A percentile compares a stretch with the other conserved stretches of the same genome.
Evolutionary conservation across 2,797 vertebrate genomes (phyloP).

Genomic region (Cynodonichthys magdalenae): DNA sequence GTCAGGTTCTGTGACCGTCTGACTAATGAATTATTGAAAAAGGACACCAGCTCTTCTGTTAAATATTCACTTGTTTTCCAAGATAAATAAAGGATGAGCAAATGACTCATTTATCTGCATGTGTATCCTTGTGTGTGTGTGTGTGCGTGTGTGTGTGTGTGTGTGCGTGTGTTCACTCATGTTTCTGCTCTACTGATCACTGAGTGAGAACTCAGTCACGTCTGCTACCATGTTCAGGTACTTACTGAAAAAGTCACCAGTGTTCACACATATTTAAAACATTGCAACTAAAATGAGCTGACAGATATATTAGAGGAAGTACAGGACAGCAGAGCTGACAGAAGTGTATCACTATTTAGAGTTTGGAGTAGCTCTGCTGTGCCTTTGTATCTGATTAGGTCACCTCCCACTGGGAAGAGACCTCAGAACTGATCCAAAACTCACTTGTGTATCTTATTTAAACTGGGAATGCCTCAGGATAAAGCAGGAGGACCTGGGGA

Average conservation of each 20-base stretch:
- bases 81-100: conserved; percentile 83
- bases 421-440: too few relatives aligned
- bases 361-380: too few relatives aligned
- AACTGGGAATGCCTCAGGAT: too few relatives aligned
- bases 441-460: too few relatives aligned
- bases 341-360: too few relatives aligned
- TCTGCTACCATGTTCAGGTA: conserved; percentile 30
- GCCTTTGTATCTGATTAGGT: too few relatives aligned
- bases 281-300: background rate
- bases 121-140: conserved; percentile 14
- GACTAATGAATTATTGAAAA: conserved; percentile 82
- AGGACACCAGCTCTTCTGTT: conserved; percentile 73
- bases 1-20: conserved; percentile 54
- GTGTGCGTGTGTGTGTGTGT: conserved; percentile 1
- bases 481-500: too few relatives aligned
- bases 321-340: too few relatives aligned
- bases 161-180: background rate
- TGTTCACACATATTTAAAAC: conserved; percentile 7
- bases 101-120: conserved; percentile 69
- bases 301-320: background rate
- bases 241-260: conserved; percentile 29
- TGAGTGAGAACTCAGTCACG: conserved; percentile 32
- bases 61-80: conserved; percentile 84
- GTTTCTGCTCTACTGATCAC: conserved; percentile 6
- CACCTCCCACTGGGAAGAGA: too few relatives aligned